Percentiles rank a stretch among this genome's conserved stretches.
Evolutionary conservation across 2,797 vertebrate species (phyloP).

Genomic region (Urophycis tenuis): DNA sequence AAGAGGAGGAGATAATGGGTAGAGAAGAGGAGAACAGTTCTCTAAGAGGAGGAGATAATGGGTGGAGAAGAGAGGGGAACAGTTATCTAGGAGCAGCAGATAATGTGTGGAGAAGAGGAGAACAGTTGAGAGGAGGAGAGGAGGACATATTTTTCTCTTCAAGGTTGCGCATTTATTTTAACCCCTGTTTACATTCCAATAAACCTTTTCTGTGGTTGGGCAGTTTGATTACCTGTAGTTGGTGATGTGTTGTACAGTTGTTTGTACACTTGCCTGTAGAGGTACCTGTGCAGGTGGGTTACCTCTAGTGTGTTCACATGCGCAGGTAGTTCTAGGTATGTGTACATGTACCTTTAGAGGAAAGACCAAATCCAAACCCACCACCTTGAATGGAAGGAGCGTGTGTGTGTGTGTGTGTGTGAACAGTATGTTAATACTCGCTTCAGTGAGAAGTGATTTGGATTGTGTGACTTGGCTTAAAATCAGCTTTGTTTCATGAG

Average conservation of each 20-base stretch:
- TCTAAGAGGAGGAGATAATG: background rate
- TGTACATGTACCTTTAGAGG: background rate
- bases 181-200: background rate
- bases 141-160: no score
- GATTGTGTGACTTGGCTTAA: background rate
- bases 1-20: background rate
- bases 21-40: background rate
- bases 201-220: background rate
- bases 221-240: background rate
- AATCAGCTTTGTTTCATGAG: no score
- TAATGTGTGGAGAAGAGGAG: background rate
- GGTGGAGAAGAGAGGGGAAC: background rate
- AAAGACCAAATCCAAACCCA: background rate
- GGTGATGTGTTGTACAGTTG: no score
- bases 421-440: background rate
- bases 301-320: no score
- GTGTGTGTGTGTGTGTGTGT: slow-evolving; percentile 1
- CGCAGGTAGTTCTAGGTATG: no score
- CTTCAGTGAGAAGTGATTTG: no score
- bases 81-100: background rate
- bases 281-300: background rate
- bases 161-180: no score
- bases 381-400: background rate
- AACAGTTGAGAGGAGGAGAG: background rate
- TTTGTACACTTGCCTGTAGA: no score